Conservation (phyloP, 2,113 vertebrate species). For the Calonectris borealis region DNA sequence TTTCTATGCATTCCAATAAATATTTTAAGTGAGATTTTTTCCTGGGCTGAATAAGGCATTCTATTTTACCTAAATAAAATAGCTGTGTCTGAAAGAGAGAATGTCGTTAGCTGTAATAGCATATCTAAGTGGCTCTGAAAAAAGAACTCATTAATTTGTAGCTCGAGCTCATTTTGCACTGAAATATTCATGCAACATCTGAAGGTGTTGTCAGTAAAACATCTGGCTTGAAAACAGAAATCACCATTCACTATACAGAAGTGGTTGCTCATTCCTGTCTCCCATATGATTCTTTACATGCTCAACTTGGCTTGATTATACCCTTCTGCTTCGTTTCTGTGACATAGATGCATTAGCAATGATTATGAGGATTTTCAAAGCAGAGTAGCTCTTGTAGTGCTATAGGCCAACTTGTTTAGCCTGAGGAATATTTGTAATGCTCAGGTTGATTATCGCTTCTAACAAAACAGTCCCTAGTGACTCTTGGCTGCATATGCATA, state of each 20-base stretch:
- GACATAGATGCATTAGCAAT: not conserved
- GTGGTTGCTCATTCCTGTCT: not conserved
- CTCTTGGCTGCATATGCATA: constrained; percentile 1
- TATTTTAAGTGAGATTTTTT: not conserved
- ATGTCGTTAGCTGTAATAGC: not conserved
- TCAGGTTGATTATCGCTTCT: constrained; percentile 34
- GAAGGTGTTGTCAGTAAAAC: constrained; percentile 34
- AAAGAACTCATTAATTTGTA: not conserved
- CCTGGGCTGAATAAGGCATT: not conserved
- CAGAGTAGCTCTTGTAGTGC: constrained; percentile 7
- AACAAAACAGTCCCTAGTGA: constrained; percentile 32
- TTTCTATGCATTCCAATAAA: not conserved
- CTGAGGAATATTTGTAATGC: constrained; percentile 19
- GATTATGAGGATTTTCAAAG: constrained; percentile 42
- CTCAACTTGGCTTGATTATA: constrained; percentile 3
- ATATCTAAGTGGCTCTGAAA: constrained; percentile 3
- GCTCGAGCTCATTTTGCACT: not conserved
- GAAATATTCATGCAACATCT: constrained; percentile 45
- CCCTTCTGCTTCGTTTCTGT: not conserved
- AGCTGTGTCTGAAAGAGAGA: not conserved
- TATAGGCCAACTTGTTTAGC: constrained; percentile 49
- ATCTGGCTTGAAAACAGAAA: constrained; percentile 39
- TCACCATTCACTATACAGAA: not conserved
- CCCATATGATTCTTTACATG: constrained; percentile 31
- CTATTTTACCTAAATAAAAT: constrained; percentile 5